Percentiles rank a stretch among this genome's conserved stretches.
Conservation (phyloP, 2,888 invertebrate genomes). For the Sesia apiformis region DNA sequence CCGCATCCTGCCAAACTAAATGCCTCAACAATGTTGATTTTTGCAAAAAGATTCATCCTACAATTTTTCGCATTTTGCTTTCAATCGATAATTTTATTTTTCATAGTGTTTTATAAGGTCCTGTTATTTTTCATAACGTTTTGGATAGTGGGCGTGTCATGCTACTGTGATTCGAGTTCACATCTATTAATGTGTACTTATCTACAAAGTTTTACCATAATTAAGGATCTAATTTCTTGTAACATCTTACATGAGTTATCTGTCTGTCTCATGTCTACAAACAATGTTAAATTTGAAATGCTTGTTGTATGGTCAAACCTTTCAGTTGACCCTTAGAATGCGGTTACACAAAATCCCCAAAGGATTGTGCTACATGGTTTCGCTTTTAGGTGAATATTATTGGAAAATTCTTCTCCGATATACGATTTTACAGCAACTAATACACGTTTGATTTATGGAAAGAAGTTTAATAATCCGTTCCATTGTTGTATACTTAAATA, state of each 20-base stretch:
- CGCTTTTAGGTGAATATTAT: slow-evolving; percentile 42
- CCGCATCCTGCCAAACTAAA: slow-evolving; percentile 18
- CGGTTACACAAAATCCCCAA: slow-evolving; percentile 54
- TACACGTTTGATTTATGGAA: no score
- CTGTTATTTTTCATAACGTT: no score
- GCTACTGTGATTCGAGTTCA: no score
- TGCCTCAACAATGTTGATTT: neutral
- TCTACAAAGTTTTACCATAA: neutral
- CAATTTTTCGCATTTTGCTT: no score
- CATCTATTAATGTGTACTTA: no score
- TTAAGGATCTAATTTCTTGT: neutral
- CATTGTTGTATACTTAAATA: no score
- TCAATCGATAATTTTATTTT: no score
- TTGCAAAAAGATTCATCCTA: neutral
- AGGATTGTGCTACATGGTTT: slow-evolving; percentile 57
- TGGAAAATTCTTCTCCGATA: neutral
- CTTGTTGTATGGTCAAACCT: slow-evolving; percentile 59
- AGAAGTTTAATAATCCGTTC: no score
- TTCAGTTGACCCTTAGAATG: slow-evolving; percentile 59
- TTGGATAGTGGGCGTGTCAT: no score
- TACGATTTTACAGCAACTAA: neutral
- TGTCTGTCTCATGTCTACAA: neutral
- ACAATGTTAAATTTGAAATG: slow-evolving; percentile 22
- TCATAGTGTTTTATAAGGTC: no score
- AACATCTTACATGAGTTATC: neutral